These are phyloP conservation scores for Cerastis rubricosa DNA, from an alignment of 2,888 invertebrate species.

Conservation along the genomic window DNA sequence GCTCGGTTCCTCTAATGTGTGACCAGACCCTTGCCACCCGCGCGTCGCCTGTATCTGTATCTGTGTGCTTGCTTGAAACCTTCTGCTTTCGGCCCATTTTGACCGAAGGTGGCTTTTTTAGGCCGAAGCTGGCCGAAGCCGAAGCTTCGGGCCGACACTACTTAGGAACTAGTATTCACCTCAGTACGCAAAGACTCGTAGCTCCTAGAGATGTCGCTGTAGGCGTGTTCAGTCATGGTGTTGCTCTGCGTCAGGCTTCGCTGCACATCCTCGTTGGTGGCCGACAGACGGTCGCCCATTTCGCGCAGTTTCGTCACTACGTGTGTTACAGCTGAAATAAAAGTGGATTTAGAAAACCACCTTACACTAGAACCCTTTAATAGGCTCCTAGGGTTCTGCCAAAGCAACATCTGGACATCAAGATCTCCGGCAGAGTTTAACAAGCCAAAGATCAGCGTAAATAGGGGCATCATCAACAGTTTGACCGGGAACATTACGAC, in stretches of 20 bases:
- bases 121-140: not conserved
- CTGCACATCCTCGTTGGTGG: slow-evolving; percentile 91
- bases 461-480: not conserved
- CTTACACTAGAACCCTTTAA: not conserved
- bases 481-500: not conserved
- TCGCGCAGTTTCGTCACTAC: slow-evolving; percentile 90
- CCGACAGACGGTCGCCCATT: slow-evolving; percentile 85
- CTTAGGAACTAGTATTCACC: slow-evolving; percentile 69
- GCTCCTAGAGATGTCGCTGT: slow-evolving; percentile 88
- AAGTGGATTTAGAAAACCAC: slow-evolving; percentile 2
- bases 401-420: not conserved
- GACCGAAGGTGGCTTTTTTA: not conserved
- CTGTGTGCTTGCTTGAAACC: not conserved
- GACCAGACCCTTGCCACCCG: not conserved
- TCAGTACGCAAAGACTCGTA: slow-evolving; percentile 90
- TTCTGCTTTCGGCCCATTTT: not conserved
- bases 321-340: slow-evolving; percentile 81
- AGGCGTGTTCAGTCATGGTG: slow-evolving; percentile 90
- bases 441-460: not conserved
- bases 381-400: not conserved
- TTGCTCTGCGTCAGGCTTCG: slow-evolving; percentile 91
- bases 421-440: not conserved
- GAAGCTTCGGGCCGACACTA: not conserved
- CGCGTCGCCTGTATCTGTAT: not conserved
- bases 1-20: too few species aligned